A percentile compares a stretch with the other conserved stretches of the same genome.
Conservation (phyloP, 2,113 vertebrate genomes). For the Phrynosoma blainvillii region DNA sequence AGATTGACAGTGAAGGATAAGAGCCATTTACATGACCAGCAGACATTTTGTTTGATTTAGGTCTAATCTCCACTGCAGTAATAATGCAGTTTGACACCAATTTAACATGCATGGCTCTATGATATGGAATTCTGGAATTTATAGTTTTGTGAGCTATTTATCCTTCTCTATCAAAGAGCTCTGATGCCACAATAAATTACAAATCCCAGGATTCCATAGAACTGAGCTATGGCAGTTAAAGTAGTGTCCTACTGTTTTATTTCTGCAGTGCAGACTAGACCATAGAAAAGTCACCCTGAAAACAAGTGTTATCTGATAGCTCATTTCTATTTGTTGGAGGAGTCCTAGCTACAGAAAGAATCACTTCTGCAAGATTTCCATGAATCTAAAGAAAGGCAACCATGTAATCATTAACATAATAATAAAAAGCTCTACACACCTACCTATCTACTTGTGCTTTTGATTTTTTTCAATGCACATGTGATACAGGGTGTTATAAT, state of each 20-base stretch:
- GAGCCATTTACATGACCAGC: background rate
- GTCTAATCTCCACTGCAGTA: too few relatives aligned
- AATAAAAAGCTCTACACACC: background rate
- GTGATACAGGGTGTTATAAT: background rate
- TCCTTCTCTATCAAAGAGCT: too few relatives aligned
- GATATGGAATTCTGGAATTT: too few relatives aligned
- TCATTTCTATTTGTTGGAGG: background rate
- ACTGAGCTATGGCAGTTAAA: too few relatives aligned
- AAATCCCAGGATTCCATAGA: too few relatives aligned
- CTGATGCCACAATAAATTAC: too few relatives aligned
- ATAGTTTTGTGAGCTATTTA: too few relatives aligned
- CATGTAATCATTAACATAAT: too few relatives aligned
- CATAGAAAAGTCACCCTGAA: background rate
- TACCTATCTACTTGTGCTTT: background rate
- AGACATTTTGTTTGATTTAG: background rate
- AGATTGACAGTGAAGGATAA: background rate
- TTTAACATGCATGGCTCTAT: too few relatives aligned
- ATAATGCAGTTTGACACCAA: too few relatives aligned
- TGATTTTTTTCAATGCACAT: background rate
- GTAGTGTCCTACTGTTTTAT: too few relatives aligned
- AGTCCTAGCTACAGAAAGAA: background rate
- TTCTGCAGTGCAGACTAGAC: too few relatives aligned
- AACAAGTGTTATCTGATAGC: background rate
- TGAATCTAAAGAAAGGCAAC: background rate
- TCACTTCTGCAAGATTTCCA: background rate